phyloP scores from a whole-genome alignment of 2,888 invertebrate species.

The Serrognathus titanus region DNA sequence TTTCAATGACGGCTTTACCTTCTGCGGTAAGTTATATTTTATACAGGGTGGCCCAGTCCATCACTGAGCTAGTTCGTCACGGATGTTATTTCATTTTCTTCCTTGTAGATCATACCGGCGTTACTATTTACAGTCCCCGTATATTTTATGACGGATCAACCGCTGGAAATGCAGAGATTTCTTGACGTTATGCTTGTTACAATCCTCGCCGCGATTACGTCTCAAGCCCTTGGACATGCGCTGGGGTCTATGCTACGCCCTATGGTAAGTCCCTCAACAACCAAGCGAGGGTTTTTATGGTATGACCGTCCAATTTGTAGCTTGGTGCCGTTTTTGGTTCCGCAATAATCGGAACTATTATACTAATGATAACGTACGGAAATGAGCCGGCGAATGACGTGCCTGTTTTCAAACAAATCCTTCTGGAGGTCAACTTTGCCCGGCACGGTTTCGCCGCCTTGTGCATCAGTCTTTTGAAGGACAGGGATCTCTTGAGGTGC shows the following conservation, averaged over 20 bases:
- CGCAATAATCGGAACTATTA: constrained; percentile 54
- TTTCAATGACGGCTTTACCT: constrained; percentile 56
- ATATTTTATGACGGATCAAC: constrained; percentile 63
- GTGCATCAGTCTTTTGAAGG: constrained; percentile 2
- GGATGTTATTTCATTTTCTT: not conserved
- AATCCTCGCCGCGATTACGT: constrained; percentile 7
- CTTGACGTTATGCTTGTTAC: constrained; percentile 43
- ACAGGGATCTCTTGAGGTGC: constrained; percentile 9
- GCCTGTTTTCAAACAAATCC: constrained; percentile 53
- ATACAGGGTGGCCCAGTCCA: not conserved
- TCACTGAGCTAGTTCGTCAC: too few species aligned
- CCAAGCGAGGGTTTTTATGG: not conserved
- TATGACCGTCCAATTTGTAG: constrained; percentile 45
- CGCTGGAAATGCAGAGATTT: constrained; percentile 54
- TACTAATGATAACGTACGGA: constrained; percentile 60
- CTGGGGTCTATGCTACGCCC: constrained; percentile 13
- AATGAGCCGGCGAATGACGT: constrained; percentile 59
- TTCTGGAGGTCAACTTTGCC: constrained; percentile 62
- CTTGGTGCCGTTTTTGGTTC: constrained; percentile 62
- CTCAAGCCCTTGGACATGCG: constrained; percentile 14
- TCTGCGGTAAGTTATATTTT: constrained; percentile 52
- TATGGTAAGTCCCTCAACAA: constrained; percentile 1
- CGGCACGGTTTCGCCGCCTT: constrained; percentile 65
- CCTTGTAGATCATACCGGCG: constrained; percentile 7
- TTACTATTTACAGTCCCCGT: constrained; percentile 43